These are phyloP conservation scores for Drosophila nr. perissopoda DNA, from an alignment of 2,888 invertebrate species.

Conservation along the genomic window DNA sequence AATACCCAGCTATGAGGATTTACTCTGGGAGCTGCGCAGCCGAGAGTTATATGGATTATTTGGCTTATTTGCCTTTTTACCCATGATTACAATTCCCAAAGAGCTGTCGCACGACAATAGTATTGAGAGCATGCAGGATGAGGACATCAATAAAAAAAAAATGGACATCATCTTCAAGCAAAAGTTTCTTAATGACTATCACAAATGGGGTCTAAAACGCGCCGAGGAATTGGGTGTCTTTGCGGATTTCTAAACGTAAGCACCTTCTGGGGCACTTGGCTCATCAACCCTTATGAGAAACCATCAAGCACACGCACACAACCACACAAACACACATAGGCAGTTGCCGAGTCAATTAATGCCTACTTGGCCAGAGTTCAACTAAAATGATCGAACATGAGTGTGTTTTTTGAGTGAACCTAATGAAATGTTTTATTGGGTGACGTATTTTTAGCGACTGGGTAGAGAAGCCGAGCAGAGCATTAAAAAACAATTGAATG, in stretches of 20 bases:
- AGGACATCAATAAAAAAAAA: constrained; percentile 56
- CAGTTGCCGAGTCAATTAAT: not conserved
- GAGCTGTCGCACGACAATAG: constrained; percentile 67
- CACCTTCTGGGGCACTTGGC: not conserved
- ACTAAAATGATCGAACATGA: constrained; percentile 39
- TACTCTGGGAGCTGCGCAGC: constrained; percentile 72
- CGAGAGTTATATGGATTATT: constrained; percentile 80
- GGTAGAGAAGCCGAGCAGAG: not conserved
- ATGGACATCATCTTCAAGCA: constrained; percentile 66
- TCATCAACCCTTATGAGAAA: constrained; percentile 2
- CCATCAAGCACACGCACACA: not conserved
- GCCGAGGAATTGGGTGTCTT: constrained; percentile 77
- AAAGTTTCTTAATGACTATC: constrained; percentile 65
- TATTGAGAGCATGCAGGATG: constrained; percentile 71
- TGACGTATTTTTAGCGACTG: not conserved
- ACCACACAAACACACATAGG: not conserved
- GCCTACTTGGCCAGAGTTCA: constrained; percentile 36
- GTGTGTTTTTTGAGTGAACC: constrained; percentile 10
- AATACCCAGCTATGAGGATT: constrained; percentile 76
- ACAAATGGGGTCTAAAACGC: constrained; percentile 73
- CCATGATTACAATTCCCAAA: constrained; percentile 75
- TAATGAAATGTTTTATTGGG: constrained; percentile 24
- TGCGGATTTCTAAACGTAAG: constrained; percentile 59
- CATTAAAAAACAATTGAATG: not conserved
- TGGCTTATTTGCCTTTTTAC: constrained; percentile 75